phyloP scores from a whole-genome alignment of 2,797 vertebrate genomes.

The Ceryle rudis region DNA sequence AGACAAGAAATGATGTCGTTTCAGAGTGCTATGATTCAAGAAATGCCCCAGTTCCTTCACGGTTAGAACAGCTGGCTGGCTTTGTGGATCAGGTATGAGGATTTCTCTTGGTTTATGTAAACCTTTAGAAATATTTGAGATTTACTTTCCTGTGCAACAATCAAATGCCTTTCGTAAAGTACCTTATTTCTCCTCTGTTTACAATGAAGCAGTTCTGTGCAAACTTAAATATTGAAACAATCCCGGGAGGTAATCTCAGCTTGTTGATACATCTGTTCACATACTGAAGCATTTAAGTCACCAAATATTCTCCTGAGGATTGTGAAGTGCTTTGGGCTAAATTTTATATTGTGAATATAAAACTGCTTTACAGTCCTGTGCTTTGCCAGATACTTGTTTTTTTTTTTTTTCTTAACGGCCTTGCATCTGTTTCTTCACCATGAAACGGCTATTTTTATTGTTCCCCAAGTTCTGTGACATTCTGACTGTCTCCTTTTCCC shows the following conservation, averaged over 20 bases:
- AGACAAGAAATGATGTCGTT: background rate
- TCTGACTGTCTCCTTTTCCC: background rate
- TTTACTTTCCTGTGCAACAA: background rate
- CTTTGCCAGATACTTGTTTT: background rate
- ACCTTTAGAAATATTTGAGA: background rate
- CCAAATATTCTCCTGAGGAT: background rate
- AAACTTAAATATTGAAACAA: background rate
- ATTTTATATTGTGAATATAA: background rate
- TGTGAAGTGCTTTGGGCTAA: background rate
- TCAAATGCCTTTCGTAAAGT: background rate
- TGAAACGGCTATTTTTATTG: background rate
- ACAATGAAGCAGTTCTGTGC: background rate
- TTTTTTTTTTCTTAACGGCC: background rate
- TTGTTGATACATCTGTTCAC: background rate
- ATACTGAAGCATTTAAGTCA: background rate
- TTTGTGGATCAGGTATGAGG: conserved; percentile 87
- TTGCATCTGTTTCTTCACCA: background rate
- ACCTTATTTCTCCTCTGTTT: background rate
- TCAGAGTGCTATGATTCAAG: background rate
- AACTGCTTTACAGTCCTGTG: background rate
- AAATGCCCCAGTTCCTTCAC: conserved; percentile 69
- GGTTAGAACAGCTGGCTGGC: conserved; percentile 84
- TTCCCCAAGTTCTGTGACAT: background rate
- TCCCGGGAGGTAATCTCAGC: background rate
- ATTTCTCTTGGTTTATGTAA: background rate